Evolutionary conservation across 2,113 vertebrate species (phyloP).

Genomic region (Nerophis lumbriciformis): DNA sequence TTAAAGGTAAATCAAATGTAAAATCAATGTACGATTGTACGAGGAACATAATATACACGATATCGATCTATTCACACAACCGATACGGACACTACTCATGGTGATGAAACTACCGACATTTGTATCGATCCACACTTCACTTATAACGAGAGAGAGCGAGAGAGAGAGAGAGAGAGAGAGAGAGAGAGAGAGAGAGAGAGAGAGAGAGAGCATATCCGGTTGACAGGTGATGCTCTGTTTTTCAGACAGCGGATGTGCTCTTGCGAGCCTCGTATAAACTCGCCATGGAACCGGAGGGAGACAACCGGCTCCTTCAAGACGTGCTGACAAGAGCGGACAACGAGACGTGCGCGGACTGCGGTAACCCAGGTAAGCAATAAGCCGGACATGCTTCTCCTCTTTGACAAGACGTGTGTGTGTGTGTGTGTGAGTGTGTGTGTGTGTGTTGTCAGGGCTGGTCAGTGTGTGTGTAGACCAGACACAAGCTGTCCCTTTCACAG

Average conservation of each 20-base stretch:
- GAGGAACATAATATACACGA: too few species aligned
- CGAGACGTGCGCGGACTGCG: slow-evolving; percentile 66
- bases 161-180: slow-evolving; percentile 16
- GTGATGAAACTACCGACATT: not conserved
- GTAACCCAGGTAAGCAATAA: slow-evolving; percentile 58
- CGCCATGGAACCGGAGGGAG: slow-evolving; percentile 62
- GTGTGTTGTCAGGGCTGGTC: not conserved
- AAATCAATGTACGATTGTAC: too few species aligned
- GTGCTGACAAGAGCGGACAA: slow-evolving; percentile 56
- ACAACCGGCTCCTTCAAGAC: slow-evolving; percentile 57
- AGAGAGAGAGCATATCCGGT: slow-evolving; percentile 12
- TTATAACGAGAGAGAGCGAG: not conserved
- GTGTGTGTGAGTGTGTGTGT: slow-evolving; percentile 1
- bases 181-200: slow-evolving; percentile 17
- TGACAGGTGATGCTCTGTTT: slow-evolving; percentile 37
- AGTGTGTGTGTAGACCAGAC: not conserved
- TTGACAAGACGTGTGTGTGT: not conserved
- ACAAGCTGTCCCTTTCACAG: too few species aligned
- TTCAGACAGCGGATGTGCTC: slow-evolving; percentile 43
- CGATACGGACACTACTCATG: slow-evolving; percentile 27
- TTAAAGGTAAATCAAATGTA: too few species aligned
- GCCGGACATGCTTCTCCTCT: not conserved
- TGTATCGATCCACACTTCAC: not conserved
- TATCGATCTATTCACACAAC: too few species aligned
- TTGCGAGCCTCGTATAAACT: slow-evolving; percentile 23